Evolutionary conservation across 2,888 invertebrate species (phyloP), one percentile per base, ranked within the genome.

Genomic region (Hypena proboscidalis): DNA sequence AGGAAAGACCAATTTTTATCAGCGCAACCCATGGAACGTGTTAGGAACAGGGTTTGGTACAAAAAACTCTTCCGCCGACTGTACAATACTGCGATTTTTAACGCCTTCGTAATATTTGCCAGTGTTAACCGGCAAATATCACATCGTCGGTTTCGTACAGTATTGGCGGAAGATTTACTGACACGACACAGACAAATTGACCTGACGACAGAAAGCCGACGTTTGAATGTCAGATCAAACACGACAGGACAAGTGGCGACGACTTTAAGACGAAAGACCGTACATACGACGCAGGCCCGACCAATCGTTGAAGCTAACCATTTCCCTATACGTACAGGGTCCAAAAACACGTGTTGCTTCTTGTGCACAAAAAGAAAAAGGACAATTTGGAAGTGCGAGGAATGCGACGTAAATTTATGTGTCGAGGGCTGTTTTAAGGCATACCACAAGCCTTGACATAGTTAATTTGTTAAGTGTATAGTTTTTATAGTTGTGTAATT

Each of bases 341-440:
- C 32, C 1, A 56, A 48, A 23, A 17, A 42, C 9, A 40, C 33
- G 8, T 17, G 50, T 2, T 58, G 59, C 33, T 48, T 41, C 11
- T 30, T 43, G 44, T 59, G 59, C 22, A 7, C 41, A 4, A 33
- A 33, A 11, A 34, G 35, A 5, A 14, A 29, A 15, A 8, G 65
- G 14, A 62, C 59, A 0, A 37, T 55, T 3, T 65, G 59, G 55
- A 58, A 60, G 22, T 62, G 59, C 32, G 15, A 36, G 27, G 53
- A 61, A 26, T 65, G 60, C 8, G 22, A 52, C 4, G 50, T 60
- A 2, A 25, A 25, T 25, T 6, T 25, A 4, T 25, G 25, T 10
- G 10, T 25, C 6, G 10, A 10, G 10, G 10, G 25, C 4, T 25
- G 25, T n/a, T 25, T 25, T 11, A 9, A 10, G 4, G 25, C 4